A percentile compares a stretch with the other conserved stretches of the same genome.
Conservation (phyloP, 2,113 vertebrate genomes). For the Gobio gobio region DNA sequence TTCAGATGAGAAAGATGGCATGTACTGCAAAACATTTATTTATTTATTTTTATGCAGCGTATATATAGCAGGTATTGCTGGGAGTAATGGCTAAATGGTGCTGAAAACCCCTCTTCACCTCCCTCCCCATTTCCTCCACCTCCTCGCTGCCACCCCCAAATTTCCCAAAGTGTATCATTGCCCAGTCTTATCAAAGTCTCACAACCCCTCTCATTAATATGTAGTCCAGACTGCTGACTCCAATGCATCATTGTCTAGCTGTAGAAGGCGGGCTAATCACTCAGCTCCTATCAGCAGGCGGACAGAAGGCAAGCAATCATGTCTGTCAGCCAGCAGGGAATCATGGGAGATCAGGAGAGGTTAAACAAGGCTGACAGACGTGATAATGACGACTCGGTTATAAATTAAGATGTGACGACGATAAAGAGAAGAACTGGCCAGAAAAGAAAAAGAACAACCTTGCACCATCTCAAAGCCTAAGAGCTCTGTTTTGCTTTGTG, state of each 20-base stretch:
- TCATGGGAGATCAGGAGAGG: slow-evolving; percentile 89
- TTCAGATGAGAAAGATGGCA: not conserved
- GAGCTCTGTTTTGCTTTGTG: slow-evolving; percentile 36
- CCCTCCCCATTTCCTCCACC: not conserved
- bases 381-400: slow-evolving; percentile 93
- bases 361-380: slow-evolving; percentile 94
- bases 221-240: slow-evolving; percentile 80
- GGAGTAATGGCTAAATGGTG: not conserved
- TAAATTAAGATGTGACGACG: slow-evolving; percentile 94
- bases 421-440: slow-evolving; percentile 82
- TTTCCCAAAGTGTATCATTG: slow-evolving; percentile 79
- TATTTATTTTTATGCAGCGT: not conserved
- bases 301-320: slow-evolving; percentile 93
- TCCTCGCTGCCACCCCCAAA: not conserved
- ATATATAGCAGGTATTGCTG: not conserved
- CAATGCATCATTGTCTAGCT: slow-evolving; percentile 93
- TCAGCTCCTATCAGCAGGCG: slow-evolving; percentile 92
- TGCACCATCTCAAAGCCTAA: slow-evolving; percentile 32
- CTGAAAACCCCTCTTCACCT: slow-evolving; percentile 4
- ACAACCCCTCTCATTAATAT: slow-evolving; percentile 93
- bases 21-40: not conserved
- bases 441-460: slow-evolving; percentile 37
- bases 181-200: slow-evolving; percentile 88
- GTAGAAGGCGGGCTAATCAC: slow-evolving; percentile 88
- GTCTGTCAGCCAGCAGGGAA: slow-evolving; percentile 85